phyloP scores from a whole-genome alignment of 2,888 invertebrate genomes.

The Amiota minor region DNA sequence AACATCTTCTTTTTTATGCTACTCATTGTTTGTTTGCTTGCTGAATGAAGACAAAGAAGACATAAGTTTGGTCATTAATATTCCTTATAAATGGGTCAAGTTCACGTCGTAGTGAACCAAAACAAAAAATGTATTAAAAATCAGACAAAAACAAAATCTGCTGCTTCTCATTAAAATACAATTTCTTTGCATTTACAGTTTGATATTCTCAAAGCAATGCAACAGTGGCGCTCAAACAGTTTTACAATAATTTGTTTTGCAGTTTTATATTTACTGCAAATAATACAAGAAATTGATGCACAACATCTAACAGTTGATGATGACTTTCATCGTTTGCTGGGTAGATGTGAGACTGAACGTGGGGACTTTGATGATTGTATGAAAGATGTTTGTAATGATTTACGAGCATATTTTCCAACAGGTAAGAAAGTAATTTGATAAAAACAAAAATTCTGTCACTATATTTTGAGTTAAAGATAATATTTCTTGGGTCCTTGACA shows the following conservation, averaged over 20 bases:
- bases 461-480: neutral
- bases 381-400: conserved; percentile 81
- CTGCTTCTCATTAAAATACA: neutral
- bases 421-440: conserved; percentile 74
- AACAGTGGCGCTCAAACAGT: neutral
- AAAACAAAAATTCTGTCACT: neutral
- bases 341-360: conserved; percentile 78
- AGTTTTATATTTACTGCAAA: neutral
- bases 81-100: conserved; percentile 5
- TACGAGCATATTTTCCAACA: conserved; percentile 81
- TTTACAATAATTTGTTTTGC: neutral
- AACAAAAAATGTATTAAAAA: neutral
- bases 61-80: neutral
- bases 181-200: neutral
- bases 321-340: conserved; percentile 73
- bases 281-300: conserved; percentile 46
- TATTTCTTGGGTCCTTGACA: too few relatives aligned
- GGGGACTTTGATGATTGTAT: conserved; percentile 82
- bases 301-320: conserved; percentile 57
- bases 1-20: neutral
- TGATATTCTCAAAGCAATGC: neutral
- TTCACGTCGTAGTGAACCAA: neutral
- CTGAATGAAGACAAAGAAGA: neutral
- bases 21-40: neutral
- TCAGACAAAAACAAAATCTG: neutral